Evolutionary conservation across 35 echinoderm and acorn worm species (phyloP).

Genomic region (Ptychodera flava): DNA sequence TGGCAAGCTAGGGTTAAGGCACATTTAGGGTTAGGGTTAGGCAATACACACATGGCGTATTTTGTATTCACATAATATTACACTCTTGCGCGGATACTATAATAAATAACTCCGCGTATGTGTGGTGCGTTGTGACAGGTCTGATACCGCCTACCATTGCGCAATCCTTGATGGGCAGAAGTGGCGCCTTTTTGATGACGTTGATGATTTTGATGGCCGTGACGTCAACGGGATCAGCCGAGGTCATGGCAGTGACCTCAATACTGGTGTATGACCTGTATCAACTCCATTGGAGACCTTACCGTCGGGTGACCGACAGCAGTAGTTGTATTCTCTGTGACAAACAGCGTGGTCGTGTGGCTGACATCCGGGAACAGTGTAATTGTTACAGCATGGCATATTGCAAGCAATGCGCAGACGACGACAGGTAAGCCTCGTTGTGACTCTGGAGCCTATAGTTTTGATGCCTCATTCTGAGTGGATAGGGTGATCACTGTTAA

Average conservation of each 20-base stretch:
- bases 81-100: no score
- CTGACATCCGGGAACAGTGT: conserved; percentile 47
- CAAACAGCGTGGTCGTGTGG: conserved; percentile 63
- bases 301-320: conserved; percentile 50
- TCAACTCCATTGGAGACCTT: conserved; percentile 86
- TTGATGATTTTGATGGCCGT: conserved; percentile 90
- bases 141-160: conserved; percentile 70
- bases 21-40: no score
- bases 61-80: no score
- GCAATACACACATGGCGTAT: no score
- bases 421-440: conserved; percentile 52
- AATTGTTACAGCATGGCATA: conserved; percentile 49
- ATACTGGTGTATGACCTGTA: conserved; percentile 89
- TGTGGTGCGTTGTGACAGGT: conserved; percentile 57
- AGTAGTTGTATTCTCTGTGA: conserved; percentile 82
- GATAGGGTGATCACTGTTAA: no score
- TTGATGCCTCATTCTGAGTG: no score
- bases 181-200: conserved; percentile 65
- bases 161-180: conserved; percentile 56
- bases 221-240: conserved; percentile 89
- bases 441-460: no score
- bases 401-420: conserved; percentile 38
- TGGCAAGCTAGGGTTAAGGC: no score
- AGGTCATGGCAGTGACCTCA: conserved; percentile 93
- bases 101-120: no score